Conservation (phyloP, 2,797 vertebrate species). For the Nannoperca obscura region DNA sequence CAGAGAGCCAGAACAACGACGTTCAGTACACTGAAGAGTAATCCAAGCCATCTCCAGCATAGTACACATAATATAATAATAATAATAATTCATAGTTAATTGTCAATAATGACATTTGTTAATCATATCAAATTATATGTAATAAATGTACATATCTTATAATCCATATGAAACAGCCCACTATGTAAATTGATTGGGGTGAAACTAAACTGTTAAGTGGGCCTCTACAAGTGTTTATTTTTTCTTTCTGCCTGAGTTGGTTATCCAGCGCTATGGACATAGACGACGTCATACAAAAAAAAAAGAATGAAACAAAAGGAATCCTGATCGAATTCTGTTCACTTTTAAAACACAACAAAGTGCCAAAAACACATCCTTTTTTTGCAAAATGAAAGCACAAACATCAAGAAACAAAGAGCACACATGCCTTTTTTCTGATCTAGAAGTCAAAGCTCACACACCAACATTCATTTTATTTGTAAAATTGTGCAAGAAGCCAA, state of each 20-base stretch:
- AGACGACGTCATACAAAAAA: slow-evolving; percentile 80
- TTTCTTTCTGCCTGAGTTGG: slow-evolving; percentile 88
- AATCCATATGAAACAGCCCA: slow-evolving; percentile 85
- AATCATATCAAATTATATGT: slow-evolving; percentile 82
- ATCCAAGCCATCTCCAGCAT: slow-evolving; percentile 81
- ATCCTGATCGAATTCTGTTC: slow-evolving; percentile 84
- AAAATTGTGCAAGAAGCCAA: slow-evolving; percentile 94
- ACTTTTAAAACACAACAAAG: slow-evolving; percentile 86
- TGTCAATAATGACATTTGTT: slow-evolving; percentile 78
- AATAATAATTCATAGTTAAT: slow-evolving; percentile 82
- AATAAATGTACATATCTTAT: slow-evolving; percentile 80
- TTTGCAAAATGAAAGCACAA: slow-evolving; percentile 87
- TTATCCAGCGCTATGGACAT: slow-evolving; percentile 88
- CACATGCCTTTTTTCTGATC: slow-evolving; percentile 84
- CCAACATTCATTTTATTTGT: slow-evolving; percentile 95
- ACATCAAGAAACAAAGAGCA: slow-evolving; percentile 88
- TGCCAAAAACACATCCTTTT: slow-evolving; percentile 84
- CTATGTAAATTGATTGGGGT: slow-evolving; percentile 80
- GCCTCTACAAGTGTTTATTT: slow-evolving; percentile 76
- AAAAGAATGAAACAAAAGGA: slow-evolving; percentile 74
- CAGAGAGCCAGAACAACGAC: slow-evolving; percentile 65
- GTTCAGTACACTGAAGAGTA: slow-evolving; percentile 73
- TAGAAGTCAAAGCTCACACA: slow-evolving; percentile 95
- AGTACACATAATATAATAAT: slow-evolving; percentile 76
- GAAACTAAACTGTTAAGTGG: slow-evolving; percentile 79